Evolutionary conservation across 2,888 invertebrate species (phyloP), one percentile per base, ranked within the genome.

Genomic region (Gisinianus flammeolus): DNA sequence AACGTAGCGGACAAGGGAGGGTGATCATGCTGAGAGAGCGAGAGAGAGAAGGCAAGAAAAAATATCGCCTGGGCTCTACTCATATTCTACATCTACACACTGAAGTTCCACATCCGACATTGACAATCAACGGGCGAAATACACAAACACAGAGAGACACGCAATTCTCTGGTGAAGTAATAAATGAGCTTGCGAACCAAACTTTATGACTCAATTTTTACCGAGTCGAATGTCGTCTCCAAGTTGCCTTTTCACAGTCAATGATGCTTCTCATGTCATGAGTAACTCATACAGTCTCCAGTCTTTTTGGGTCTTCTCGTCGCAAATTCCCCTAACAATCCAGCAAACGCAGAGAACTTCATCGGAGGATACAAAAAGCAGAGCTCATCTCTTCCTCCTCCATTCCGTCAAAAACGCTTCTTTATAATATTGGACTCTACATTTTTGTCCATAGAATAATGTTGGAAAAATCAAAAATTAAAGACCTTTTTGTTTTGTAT

Each of bases 191-290:
- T 2, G 68, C 44, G 52, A 70, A 26, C 52, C 70, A 44, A 35
- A 70, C 52, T 70, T 70, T 52, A 70, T 70, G 70, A 52, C 70
- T 70, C 44, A 44, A 35, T 70, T 70, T 70, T 35, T 35, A 22
- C 70, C 19, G 24, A 52, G 70, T 26, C 52, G 70, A 44, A 68
- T 35, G 52, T 54, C 52, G 4, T 26, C 44, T 44, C 26, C 70
- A 4, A 35, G 24, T 52, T 35, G 52, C 2, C 52, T 44, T 44
- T 70, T 70, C 70, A 70, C 44, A 70, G 22, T 52, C 70, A 70
- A 52, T 70, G 70, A 70, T 16, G 70, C 70, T 70, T 52, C 28
- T 70, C 70, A 44, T 44, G 35, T n/a, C n/a, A n/a, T n/a, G n/a
- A n/a, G n/a, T n/a, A n/a, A n/a, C n/a, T n/a, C n/a, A n/a, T n/a